These are phyloP conservation scores for Streptopelia turtur DNA, from an alignment of 2,797 vertebrate genomes.

Conservation along the genomic window DNA sequence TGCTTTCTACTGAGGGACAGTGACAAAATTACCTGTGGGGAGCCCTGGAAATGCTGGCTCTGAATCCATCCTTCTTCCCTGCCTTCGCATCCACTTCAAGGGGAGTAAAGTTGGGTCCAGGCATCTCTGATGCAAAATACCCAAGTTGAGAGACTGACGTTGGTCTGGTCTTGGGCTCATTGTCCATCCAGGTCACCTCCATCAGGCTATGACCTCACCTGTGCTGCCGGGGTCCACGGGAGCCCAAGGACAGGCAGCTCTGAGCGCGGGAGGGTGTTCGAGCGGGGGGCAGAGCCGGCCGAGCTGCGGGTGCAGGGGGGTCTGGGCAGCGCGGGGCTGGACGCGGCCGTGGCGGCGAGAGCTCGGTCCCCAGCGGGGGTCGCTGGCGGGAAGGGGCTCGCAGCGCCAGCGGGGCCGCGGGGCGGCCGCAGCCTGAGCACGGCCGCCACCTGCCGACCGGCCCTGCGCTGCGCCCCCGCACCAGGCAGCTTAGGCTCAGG, in stretches of 20 bases:
- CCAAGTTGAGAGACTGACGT: background rate
- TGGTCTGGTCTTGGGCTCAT: background rate
- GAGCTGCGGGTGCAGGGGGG: accelerated
- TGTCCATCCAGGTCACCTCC: background rate
- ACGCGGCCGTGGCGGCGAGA: accelerated
- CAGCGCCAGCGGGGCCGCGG: background rate
- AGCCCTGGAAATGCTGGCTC: background rate
- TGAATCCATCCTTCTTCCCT: background rate
- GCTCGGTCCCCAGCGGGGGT: background rate
- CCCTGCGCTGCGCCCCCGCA: background rate
- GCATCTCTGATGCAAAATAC: background rate
- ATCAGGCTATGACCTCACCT: background rate
- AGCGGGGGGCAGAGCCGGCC: background rate
- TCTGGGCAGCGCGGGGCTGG: background rate
- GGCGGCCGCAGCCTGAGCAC: background rate
- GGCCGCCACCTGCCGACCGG: constrained; percentile 3
- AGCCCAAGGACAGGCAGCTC: background rate
- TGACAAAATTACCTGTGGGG: background rate
- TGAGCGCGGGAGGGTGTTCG: background rate
- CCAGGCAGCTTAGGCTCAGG: too few relatives aligned
- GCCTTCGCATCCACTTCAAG: background rate
- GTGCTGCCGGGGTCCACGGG: background rate
- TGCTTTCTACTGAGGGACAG: background rate
- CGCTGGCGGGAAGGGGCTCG: background rate
- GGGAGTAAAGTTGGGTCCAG: background rate